These are phyloP conservation scores for Plutomurus gul DNA, from an alignment of 1,140 invertebrate genomes.

Conservation along the genomic window DNA sequence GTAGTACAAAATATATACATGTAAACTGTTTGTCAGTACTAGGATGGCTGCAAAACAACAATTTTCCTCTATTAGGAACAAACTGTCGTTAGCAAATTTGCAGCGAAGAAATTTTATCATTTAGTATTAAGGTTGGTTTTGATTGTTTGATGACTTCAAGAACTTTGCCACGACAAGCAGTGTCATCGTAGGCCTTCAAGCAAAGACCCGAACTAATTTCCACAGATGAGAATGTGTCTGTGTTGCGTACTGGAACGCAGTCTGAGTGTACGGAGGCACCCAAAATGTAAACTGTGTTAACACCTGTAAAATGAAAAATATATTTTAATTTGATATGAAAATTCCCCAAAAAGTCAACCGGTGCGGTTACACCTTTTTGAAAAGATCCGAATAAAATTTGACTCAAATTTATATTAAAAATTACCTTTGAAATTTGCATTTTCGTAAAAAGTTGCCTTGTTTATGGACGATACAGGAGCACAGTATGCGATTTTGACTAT, in stretches of 20 bases:
- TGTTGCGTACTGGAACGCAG: no score
- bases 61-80: neutral
- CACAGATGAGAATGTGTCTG: no score
- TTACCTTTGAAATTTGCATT: neutral
- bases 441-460: neutral
- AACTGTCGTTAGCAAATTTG: neutral
- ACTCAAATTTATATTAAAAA: neutral
- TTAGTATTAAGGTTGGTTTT: neutral
- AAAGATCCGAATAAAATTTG: neutral
- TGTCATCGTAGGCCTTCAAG: neutral
- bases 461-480: no score
- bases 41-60: neutral
- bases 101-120: neutral
- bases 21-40: neutral
- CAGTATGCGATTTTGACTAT: no score
- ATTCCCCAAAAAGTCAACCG: no score
- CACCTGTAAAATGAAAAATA: no score
- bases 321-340: no score
- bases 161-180: neutral
- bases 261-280: no score
- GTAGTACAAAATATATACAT: no score
- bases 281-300: no score
- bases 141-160: neutral
- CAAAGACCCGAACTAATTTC: no score
- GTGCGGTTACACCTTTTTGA: no score